Percentiles rank a stretch among this genome's conserved stretches.
phyloP scores from a whole-genome alignment of 2,888 invertebrate species.

The Nomada fucata region DNA sequence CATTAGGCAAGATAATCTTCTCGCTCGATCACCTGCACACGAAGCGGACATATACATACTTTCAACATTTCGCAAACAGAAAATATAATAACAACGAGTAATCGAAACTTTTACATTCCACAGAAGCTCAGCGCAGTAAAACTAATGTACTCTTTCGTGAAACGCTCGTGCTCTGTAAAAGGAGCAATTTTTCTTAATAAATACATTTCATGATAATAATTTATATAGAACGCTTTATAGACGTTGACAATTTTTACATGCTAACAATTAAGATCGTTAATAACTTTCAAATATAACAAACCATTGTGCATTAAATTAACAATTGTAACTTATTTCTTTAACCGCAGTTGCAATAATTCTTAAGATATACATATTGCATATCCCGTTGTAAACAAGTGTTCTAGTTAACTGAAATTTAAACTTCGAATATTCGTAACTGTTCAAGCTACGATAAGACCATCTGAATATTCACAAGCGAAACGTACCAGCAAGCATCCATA shows the following conservation, averaged over 20 bases:
- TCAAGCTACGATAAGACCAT: too few relatives aligned
- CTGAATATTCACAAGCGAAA: not conserved
- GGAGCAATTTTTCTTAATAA: not conserved
- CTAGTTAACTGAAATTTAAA: not conserved
- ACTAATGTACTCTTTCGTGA: slow-evolving; percentile 55
- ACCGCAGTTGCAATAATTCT: not conserved
- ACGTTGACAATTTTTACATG: not conserved
- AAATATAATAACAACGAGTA: slow-evolving; percentile 36
- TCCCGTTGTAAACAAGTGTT: too few relatives aligned
- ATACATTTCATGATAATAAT: not conserved
- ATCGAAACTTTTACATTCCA: slow-evolving; percentile 40
- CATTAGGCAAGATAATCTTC: slow-evolving; percentile 44
- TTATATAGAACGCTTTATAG: not conserved
- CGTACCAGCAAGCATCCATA: too few relatives aligned
- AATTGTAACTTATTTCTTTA: not conserved
- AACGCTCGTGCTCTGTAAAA: slow-evolving; percentile 26
- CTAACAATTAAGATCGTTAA: not conserved
- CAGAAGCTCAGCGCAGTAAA: slow-evolving; percentile 64
- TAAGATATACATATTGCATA: too few relatives aligned
- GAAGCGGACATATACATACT: slow-evolving; percentile 12
- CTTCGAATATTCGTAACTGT: not conserved
- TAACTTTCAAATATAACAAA: not conserved
- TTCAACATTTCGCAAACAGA: slow-evolving; percentile 35
- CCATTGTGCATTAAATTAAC: not conserved
- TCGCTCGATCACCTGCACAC: slow-evolving; percentile 27